Conservation (phyloP, 1,140 invertebrate species). For the Papilio xuthus region DNA sequence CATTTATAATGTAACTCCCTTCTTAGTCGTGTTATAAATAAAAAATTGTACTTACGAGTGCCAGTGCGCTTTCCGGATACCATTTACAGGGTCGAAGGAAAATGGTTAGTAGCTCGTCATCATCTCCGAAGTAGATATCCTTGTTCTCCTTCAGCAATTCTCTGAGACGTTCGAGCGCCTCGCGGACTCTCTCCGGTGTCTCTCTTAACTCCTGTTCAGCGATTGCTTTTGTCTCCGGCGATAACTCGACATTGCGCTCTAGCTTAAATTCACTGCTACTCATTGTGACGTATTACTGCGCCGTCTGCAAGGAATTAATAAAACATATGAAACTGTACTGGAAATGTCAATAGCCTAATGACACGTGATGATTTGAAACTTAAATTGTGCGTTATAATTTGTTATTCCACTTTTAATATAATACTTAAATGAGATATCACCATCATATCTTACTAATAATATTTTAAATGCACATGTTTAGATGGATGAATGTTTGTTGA, state of each 20-base stretch:
- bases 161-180: conserved; percentile 83
- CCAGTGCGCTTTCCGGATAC: conserved; percentile 89
- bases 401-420: no score
- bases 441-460: no score
- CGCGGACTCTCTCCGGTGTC: conserved; percentile 85
- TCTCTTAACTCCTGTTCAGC: conserved; percentile 87
- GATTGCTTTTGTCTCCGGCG: conserved; percentile 78
- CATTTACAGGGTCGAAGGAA: conserved; percentile 91
- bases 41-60: conserved; percentile 82
- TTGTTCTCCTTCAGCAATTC: conserved; percentile 85
- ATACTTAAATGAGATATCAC: no score
- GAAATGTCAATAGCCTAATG: background rate
- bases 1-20: no score
- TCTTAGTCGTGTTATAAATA: background rate
- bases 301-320: conserved; percentile 39
- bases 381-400: no score
- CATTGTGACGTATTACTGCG: conserved; percentile 52
- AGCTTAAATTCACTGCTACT: conserved; percentile 69
- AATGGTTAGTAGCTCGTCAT: conserved; percentile 88
- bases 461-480: no score
- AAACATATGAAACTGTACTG: background rate
- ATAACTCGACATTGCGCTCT: conserved; percentile 71
- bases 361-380: background rate
- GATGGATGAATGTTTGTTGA: no score
- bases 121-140: conserved; percentile 84